A percentile compares a stretch with the other conserved stretches of the same genome.
Conservation (phyloP, 2,113 vertebrate genomes). For the Eubucco bourcierii region DNA sequence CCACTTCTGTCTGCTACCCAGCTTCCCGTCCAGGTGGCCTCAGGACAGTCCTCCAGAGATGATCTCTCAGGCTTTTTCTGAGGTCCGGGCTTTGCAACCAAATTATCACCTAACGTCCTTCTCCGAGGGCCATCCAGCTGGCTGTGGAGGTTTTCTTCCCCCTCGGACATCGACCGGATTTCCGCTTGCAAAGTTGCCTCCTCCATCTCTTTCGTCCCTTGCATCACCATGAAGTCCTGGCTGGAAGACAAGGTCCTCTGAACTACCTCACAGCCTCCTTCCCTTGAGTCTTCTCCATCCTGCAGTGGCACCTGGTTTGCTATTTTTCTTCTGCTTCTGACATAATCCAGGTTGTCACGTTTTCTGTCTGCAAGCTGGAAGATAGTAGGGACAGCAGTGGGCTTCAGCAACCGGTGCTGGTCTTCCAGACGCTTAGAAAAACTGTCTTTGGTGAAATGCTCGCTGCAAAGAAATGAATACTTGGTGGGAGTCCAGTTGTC, state of each 20-base stretch:
- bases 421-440: slow-evolving; percentile 81
- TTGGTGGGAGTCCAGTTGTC: slow-evolving; percentile 85
- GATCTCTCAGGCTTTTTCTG: background rate
- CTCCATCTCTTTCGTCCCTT: slow-evolving; percentile 61
- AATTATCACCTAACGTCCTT: slow-evolving; percentile 38
- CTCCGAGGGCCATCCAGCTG: slow-evolving; percentile 41
- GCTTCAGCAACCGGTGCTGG: slow-evolving; percentile 79
- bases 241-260: background rate
- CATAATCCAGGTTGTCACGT: slow-evolving; percentile 57
- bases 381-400: slow-evolving; percentile 82
- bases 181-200: slow-evolving; percentile 7
- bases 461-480: slow-evolving; percentile 85
- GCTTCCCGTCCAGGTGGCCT: background rate
- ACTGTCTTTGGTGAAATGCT: slow-evolving; percentile 85
- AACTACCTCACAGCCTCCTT: slow-evolving; percentile 37
- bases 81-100: background rate
- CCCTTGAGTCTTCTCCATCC: slow-evolving; percentile 38
- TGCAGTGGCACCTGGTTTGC: background rate
- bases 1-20: slow-evolving; percentile 65
- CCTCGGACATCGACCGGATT: background rate
- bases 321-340: slow-evolving; percentile 63
- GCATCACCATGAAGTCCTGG: slow-evolving; percentile 48
- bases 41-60: background rate
- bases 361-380: slow-evolving; percentile 77
- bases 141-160: background rate